A percentile compares a stretch with the other conserved stretches of the same genome.
Evolutionary conservation across 2,888 invertebrate genomes (phyloP).

Genomic region (Campoplex nolae): DNA sequence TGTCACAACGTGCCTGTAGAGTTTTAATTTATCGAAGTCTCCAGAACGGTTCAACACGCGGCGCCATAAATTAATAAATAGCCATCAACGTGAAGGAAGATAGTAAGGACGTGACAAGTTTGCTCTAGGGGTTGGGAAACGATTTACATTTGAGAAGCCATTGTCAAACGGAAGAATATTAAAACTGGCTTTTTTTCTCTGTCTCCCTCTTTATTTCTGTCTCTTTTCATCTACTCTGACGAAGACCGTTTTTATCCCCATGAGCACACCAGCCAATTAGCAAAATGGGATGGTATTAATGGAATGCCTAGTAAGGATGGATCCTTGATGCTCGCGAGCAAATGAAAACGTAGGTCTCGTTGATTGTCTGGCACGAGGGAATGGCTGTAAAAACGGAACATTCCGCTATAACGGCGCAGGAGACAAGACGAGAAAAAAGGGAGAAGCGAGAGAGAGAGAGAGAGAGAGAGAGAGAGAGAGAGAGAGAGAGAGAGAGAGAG

Average conservation of each 20-base stretch:
- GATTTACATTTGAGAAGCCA: slow-evolving; percentile 33
- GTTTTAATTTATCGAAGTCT: slow-evolving; percentile 49
- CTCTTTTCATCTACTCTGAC: not conserved
- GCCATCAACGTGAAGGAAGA: slow-evolving; percentile 43
- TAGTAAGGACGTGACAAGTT: slow-evolving; percentile 1
- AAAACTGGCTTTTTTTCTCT: slow-evolving; percentile 32
- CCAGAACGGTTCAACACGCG: slow-evolving; percentile 36
- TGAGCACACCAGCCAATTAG: slow-evolving; percentile 72
- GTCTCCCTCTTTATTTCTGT: not conserved
- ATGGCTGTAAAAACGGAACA: slow-evolving; percentile 71
- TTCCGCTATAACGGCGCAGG: slow-evolving; percentile 67
- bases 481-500: slow-evolving; percentile 10
- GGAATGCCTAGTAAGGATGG: slow-evolving; percentile 69
- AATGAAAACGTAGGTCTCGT: slow-evolving; percentile 71
- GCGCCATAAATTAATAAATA: slow-evolving; percentile 54
- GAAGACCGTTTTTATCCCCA: slow-evolving; percentile 68
- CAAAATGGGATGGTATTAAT: slow-evolving; percentile 72
- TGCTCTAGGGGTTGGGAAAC: slow-evolving; percentile 15
- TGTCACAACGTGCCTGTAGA: slow-evolving; percentile 62
- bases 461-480: slow-evolving; percentile 9
- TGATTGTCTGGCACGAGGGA: slow-evolving; percentile 71
- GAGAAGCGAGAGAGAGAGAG: slow-evolving; percentile 3
- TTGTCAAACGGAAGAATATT: slow-evolving; percentile 60
- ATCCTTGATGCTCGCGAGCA: slow-evolving; percentile 64
- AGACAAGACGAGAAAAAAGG: slow-evolving; percentile 44